Percentiles rank a stretch among this genome's conserved stretches.
phyloP scores from a whole-genome alignment of 2,113 vertebrate genomes.

The Perognathus longimembris region DNA sequence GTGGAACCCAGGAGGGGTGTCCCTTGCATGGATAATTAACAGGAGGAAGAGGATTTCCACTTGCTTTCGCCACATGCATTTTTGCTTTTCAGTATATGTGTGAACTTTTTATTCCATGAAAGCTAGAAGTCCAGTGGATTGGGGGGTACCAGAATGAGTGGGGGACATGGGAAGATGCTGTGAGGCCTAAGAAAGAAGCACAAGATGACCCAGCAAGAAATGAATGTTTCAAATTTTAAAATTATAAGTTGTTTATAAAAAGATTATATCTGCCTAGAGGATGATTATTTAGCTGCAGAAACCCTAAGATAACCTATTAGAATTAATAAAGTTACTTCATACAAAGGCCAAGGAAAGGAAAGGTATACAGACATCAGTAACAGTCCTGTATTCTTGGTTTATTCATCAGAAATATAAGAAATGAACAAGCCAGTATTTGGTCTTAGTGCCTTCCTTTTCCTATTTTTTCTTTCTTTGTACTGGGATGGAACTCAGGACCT shows the following conservation, averaged over 20 bases:
- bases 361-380: background rate
- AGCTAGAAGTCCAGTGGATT: background rate
- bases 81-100: slow-evolving; percentile 9
- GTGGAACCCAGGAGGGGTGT: background rate
- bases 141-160: background rate
- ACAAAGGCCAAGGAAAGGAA: background rate
- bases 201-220: background rate
- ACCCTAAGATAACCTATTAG: background rate
- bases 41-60: background rate
- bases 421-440: background rate
- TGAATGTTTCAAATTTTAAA: slow-evolving; percentile 18
- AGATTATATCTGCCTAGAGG: slow-evolving; percentile 15
- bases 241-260: background rate
- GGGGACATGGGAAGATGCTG: fast-evolving
- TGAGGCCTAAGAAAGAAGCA: background rate
- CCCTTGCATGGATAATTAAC: background rate
- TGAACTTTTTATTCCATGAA: slow-evolving; percentile 7
- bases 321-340: background rate
- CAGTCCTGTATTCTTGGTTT: background rate
- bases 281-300: slow-evolving; percentile 3
- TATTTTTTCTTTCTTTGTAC: too few relatives aligned
- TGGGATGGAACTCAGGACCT: too few relatives aligned
- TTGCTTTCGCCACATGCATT: background rate
- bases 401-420: background rate
- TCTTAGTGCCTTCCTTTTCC: background rate